A percentile compares a stretch with the other conserved stretches of the same genome.
Evolutionary conservation across 35 echinoderm and acorn worm species (phyloP).

Genomic region (Antedon bifida): DNA sequence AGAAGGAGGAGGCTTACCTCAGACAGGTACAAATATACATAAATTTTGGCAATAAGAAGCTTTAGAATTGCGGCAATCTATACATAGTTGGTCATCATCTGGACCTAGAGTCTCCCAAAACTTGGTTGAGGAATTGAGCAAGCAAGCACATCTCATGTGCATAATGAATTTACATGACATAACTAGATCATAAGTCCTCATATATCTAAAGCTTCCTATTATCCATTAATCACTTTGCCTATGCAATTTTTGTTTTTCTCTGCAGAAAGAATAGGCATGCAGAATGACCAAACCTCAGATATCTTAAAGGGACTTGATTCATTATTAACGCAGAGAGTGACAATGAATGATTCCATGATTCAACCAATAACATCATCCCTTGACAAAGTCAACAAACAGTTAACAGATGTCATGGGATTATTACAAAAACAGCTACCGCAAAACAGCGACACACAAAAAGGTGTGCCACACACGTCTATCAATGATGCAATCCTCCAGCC

Average conservation of each 20-base stretch:
- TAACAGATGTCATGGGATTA: slow-evolving; percentile 38
- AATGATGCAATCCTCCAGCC: neutral
- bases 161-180: too few relatives aligned
- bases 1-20: neutral
- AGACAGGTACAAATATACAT: too few relatives aligned
- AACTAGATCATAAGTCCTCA: too few relatives aligned
- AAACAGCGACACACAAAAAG: neutral
- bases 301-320: neutral
- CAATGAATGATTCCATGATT: neutral
- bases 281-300: neutral
- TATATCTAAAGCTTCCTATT: too few relatives aligned
- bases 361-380: slow-evolving; percentile 24
- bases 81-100: too few relatives aligned
- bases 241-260: neutral
- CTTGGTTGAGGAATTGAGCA: too few relatives aligned
- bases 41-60: too few relatives aligned
- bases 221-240: too few relatives aligned
- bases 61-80: too few relatives aligned
- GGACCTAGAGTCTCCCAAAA: too few relatives aligned
- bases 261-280: neutral
- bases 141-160: too few relatives aligned
- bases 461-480: neutral
- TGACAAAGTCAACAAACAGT: slow-evolving; percentile 41
- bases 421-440: slow-evolving; percentile 16
- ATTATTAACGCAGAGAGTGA: neutral